These are phyloP conservation scores for Molanna angustata DNA, from an alignment of 2,888 invertebrate genomes.

Conservation along the genomic window DNA sequence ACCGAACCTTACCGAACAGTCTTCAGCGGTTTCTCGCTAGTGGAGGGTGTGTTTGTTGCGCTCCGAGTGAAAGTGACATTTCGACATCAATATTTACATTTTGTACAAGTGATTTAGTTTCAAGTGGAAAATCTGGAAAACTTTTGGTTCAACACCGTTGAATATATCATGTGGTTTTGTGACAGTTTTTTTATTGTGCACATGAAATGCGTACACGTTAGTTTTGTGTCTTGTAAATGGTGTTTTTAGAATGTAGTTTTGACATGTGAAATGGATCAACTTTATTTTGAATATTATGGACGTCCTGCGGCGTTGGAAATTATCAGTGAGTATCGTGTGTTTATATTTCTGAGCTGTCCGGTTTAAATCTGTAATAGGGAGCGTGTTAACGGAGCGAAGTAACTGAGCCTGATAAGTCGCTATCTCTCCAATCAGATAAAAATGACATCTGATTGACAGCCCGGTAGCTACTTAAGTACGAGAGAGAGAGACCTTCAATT, in stretches of 20 bases:
- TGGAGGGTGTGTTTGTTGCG: conserved; percentile 1
- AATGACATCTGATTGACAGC: conserved; percentile 23
- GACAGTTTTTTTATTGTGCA: no score
- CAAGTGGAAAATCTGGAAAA: conserved; percentile 9
- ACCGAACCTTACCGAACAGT: conserved; percentile 18
- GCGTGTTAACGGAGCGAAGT: no score
- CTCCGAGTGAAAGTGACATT: background rate
- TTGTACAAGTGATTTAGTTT: background rate
- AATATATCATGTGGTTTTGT: no score
- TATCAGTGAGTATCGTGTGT: conserved; percentile 23
- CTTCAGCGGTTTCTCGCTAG: conserved; percentile 17
- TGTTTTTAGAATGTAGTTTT: conserved; percentile 21
- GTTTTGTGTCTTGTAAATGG: conserved; percentile 7
- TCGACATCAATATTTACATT: conserved; percentile 8
- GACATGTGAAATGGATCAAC: conserved; percentile 12
- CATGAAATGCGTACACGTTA: background rate
- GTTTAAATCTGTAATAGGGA: conserved; percentile 13
- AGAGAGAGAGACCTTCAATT: conserved; percentile 7
- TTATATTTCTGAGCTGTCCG: conserved; percentile 9
- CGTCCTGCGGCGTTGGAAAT: conserved; percentile 8
- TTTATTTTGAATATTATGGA: conserved; percentile 5
- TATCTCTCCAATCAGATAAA: conserved; percentile 23
- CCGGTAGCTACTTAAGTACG: background rate
- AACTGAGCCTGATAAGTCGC: conserved; percentile 12
- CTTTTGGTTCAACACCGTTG: conserved; percentile 5